Percentiles rank a stretch among this genome's conserved stretches.
Conservation (phyloP, 2,888 invertebrate species). For the Cacoxenus indagator region DNA sequence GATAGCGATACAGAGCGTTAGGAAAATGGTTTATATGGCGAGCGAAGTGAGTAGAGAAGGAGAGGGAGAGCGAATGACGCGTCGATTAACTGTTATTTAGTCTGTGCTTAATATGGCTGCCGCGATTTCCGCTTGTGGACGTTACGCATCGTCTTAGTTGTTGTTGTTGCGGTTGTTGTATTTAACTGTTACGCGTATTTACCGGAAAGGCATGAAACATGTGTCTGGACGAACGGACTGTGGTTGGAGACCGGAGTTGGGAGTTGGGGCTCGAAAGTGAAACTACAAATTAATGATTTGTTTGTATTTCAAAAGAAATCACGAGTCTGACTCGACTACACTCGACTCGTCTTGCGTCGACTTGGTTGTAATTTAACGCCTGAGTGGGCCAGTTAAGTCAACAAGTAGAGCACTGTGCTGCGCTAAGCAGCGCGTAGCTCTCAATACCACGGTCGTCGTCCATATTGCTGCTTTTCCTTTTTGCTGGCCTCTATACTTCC, state of each 20-base stretch:
- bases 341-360: too few relatives aligned
- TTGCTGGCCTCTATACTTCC: too few relatives aligned
- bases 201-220: neutral
- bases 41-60: neutral
- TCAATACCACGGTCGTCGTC: neutral
- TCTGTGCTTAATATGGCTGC: constrained; percentile 57
- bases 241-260: constrained; percentile 41
- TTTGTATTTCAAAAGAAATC: constrained; percentile 56
- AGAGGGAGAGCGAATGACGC: constrained; percentile 39
- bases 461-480: too few relatives aligned
- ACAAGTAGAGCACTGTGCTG: constrained; percentile 8
- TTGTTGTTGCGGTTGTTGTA: constrained; percentile 20
- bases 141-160: neutral
- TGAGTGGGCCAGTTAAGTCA: constrained; percentile 51
- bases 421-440: neutral
- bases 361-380: constrained; percentile 55
- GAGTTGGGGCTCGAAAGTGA: constrained; percentile 59
- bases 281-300: constrained; percentile 61
- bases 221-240: neutral
- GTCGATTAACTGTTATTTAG: constrained; percentile 62
- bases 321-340: constrained; percentile 27
- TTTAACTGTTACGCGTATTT: neutral
- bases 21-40: too few relatives aligned
- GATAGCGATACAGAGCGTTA: neutral
- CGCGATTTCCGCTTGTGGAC: constrained; percentile 46